Evolutionary conservation across 30 jellyfish, hydroid and myxozoan genomes (phyloP).

Genomic region (Clytia hemisphaerica): DNA sequence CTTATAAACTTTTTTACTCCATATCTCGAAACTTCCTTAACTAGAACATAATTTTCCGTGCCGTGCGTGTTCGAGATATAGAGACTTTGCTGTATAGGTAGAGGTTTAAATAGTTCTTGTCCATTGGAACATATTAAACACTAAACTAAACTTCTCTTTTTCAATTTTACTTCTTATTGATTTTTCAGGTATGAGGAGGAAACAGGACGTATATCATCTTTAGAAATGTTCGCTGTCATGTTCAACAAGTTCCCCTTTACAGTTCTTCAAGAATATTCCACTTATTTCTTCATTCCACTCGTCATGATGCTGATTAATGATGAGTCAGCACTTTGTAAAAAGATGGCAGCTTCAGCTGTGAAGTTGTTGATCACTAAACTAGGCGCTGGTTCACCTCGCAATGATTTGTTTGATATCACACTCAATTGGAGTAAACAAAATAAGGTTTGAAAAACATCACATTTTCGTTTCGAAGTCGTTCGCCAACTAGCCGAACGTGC

Average conservation of each 20-base stretch:
- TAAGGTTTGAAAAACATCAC: no score
- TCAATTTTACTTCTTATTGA: not conserved
- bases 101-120: no score
- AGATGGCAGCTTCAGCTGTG: conserved; percentile 54
- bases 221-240: conserved; percentile 59
- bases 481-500: no score
- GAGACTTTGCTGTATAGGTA: no score
- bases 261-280: conserved; percentile 44
- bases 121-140: no score
- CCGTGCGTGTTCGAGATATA: no score
- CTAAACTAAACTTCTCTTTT: no score
- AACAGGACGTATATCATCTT: conserved; percentile 63
- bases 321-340: conserved; percentile 75
- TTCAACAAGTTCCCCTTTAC: conserved; percentile 61
- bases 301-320: conserved; percentile 80
- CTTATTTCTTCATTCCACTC: conserved; percentile 67
- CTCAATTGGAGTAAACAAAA: conserved; percentile 63
- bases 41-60: no score
- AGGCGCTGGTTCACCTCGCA: conserved; percentile 22
- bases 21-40: no score
- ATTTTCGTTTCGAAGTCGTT: no score
- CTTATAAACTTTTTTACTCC: no score
- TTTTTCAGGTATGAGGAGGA: conserved; percentile 58
- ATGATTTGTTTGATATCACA: conserved; percentile 41
- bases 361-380: conserved; percentile 45